Evolutionary conservation across 2,888 invertebrate genomes (phyloP).

Genomic region (Strigamia crassipes): DNA sequence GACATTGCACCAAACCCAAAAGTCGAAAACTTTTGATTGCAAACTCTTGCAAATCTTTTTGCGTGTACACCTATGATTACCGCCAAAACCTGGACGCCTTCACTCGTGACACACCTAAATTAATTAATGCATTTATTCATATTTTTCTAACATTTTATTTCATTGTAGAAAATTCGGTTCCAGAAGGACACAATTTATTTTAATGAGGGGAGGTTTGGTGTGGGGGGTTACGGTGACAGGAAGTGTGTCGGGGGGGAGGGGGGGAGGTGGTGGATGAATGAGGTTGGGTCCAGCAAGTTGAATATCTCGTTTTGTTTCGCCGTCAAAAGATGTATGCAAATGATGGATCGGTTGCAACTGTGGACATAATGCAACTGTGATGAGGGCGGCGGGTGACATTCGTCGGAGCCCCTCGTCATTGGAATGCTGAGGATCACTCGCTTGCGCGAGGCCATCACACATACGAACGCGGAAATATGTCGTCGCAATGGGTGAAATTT

Average conservation of each 20-base stretch:
- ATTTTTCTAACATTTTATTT: background rate
- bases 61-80: background rate
- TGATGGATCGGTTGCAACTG: slow-evolving; percentile 43
- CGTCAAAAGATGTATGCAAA: slow-evolving; percentile 43
- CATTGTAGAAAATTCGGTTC: too few species aligned
- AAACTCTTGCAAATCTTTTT: too few species aligned
- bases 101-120: background rate
- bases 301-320: slow-evolving; percentile 8
- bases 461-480: background rate
- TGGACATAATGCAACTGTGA: slow-evolving; percentile 43
- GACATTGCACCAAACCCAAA: background rate
- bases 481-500: background rate
- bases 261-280: background rate
- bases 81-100: background rate
- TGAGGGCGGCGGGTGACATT: slow-evolving; percentile 43
- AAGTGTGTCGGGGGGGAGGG: background rate
- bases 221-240: background rate
- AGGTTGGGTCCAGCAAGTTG: too few species aligned
- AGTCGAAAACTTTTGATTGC: too few species aligned
- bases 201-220: background rate
- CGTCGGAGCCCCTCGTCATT: slow-evolving; percentile 43
- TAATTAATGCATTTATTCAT: background rate
- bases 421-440: slow-evolving; percentile 20
- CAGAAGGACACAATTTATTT: background rate
- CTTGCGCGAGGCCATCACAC: background rate